Conservation (phyloP, 2,797 vertebrate genomes). For the Telmatherina bonti region DNA sequence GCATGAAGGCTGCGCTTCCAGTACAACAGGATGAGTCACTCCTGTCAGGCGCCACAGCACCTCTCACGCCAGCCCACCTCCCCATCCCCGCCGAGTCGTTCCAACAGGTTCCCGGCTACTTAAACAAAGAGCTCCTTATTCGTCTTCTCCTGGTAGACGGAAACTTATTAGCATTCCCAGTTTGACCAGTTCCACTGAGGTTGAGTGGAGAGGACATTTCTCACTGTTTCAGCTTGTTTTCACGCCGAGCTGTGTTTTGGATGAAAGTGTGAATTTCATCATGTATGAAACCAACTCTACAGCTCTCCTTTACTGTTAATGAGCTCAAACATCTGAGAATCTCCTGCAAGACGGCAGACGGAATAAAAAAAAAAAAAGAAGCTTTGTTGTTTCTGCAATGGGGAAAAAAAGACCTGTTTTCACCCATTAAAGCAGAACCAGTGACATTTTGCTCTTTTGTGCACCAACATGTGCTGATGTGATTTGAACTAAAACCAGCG, state of each 20-base stretch:
- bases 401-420: background rate
- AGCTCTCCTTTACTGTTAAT: background rate
- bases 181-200: slow-evolving; percentile 1
- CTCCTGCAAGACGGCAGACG: background rate
- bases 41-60: slow-evolving; percentile 5
- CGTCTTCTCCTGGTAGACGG: background rate
- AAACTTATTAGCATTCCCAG: slow-evolving; percentile 4
- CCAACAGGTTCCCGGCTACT: slow-evolving; percentile 28
- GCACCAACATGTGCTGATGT: background rate
- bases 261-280: background rate
- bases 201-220: background rate
- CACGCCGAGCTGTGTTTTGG: background rate
- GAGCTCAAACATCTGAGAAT: background rate
- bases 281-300: background rate
- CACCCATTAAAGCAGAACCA: background rate
- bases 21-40: slow-evolving; percentile 60
- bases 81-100: slow-evolving; percentile 23
- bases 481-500: background rate
- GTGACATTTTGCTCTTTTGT: background rate
- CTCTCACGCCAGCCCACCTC: slow-evolving; percentile 21
- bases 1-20: slow-evolving; percentile 33
- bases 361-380: background rate
- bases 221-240: background rate
- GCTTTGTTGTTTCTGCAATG: background rate
- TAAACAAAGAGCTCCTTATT: slow-evolving; percentile 8